Conservation (phyloP, 2,888 invertebrate species). For the Eremobia ochroleuca region DNA sequence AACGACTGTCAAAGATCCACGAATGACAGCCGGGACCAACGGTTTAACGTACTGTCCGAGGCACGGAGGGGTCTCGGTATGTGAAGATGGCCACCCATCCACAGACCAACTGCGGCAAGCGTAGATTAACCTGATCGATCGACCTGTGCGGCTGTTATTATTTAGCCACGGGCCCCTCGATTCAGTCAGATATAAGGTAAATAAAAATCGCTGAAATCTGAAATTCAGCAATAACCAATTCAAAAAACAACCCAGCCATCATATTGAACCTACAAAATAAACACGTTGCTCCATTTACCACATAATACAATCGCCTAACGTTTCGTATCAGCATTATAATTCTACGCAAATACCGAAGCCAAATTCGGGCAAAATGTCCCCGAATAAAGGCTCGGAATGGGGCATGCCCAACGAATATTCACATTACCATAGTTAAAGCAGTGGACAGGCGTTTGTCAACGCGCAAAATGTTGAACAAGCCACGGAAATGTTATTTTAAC, state of each 20-base stretch:
- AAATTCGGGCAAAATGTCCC: constrained; percentile 35
- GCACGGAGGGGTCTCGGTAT: too few relatives aligned
- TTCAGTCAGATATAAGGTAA: too few relatives aligned
- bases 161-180: too few relatives aligned
- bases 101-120: too few relatives aligned
- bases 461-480: constrained; percentile 38
- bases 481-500: constrained; percentile 34
- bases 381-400: constrained; percentile 35
- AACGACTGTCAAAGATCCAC: too few relatives aligned
- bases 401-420: constrained; percentile 11
- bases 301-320: constrained; percentile 23
- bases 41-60: too few relatives aligned
- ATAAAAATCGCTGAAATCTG: not conserved
- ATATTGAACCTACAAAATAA: constrained; percentile 12
- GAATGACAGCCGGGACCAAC: too few relatives aligned
- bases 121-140: too few relatives aligned
- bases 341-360: constrained; percentile 19
- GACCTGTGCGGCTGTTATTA: too few relatives aligned
- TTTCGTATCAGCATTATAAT: constrained; percentile 46
- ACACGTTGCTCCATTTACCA: not conserved
- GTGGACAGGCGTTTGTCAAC: constrained; percentile 35
- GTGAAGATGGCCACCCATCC: too few relatives aligned
- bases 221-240: not conserved
- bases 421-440: constrained; percentile 58
- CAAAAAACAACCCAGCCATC: not conserved